Conservation (phyloP, 2,888 invertebrate species). For the Tenthredo distinguenda region DNA sequence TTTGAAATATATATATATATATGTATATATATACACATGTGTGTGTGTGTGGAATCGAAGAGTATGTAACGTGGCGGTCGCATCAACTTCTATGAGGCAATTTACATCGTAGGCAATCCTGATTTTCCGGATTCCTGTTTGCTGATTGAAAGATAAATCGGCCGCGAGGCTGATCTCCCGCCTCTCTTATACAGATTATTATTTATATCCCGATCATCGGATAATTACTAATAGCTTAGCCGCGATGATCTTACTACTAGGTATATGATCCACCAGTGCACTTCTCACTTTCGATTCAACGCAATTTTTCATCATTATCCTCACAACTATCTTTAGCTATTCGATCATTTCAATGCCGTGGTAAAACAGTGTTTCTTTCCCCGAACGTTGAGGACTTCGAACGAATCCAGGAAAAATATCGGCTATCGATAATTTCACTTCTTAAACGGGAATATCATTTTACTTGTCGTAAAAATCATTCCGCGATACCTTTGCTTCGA, state of each 20-base stretch:
- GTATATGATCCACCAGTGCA: not conserved
- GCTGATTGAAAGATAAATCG: conserved; percentile 50
- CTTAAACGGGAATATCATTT: not conserved
- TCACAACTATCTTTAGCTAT: conserved; percentile 6
- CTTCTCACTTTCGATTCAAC: conserved; percentile 26
- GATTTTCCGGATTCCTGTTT: conserved; percentile 67
- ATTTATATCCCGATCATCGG: conserved; percentile 41
- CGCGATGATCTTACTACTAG: conserved; percentile 10
- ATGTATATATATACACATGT: conserved; percentile 53
- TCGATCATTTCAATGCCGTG: conserved; percentile 12
- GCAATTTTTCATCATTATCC: not conserved
- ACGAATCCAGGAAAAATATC: no score
- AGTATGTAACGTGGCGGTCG: conserved; percentile 33
- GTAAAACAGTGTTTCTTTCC: not conserved
- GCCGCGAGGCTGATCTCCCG: conserved; percentile 11
- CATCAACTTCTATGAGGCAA: conserved; percentile 58
- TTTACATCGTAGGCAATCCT: conserved; percentile 66
- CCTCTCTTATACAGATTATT: conserved; percentile 35
- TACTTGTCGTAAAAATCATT: not conserved
- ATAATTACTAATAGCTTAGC: conserved; percentile 37
- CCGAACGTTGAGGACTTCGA: not conserved
- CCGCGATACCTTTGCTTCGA: not conserved
- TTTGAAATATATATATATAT: not conserved
- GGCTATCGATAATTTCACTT: not conserved
- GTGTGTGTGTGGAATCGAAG: conserved; percentile 35